A percentile compares a stretch with the other conserved stretches of the same genome.
These are phyloP conservation scores for Hippocampus comes DNA, from an alignment of 2,113 vertebrate species.

Conservation along the genomic window DNA sequence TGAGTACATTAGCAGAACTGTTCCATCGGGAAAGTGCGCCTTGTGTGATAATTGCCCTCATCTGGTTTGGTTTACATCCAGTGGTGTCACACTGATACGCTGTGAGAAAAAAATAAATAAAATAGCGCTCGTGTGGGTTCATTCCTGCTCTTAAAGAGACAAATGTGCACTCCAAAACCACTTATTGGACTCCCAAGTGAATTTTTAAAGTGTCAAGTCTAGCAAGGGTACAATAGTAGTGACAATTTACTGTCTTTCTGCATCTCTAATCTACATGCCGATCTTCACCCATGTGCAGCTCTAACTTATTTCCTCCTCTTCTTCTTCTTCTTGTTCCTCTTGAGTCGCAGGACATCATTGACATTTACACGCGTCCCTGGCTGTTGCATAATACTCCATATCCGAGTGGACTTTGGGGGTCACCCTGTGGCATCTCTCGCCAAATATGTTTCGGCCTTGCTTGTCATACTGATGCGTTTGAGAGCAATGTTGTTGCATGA, in stretches of 20 bases:
- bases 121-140: not conserved
- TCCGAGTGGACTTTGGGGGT: conserved; percentile 28
- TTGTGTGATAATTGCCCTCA: not conserved
- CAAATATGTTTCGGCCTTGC: not conserved
- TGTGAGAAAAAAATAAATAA: not conserved
- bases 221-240: too few relatives aligned
- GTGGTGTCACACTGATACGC: not conserved
- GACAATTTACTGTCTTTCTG: not conserved
- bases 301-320: not conserved
- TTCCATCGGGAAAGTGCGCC: not conserved
- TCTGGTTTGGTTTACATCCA: not conserved
- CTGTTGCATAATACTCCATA: conserved; percentile 38
- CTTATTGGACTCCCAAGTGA: not conserved
- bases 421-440: conserved; percentile 14
- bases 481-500: not conserved
- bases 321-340: not conserved
- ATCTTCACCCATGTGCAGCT: not conserved
- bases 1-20: not conserved
- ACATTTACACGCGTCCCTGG: conserved; percentile 26
- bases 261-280: not conserved
- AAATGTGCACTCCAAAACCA: not conserved
- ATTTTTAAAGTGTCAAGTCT: too few relatives aligned
- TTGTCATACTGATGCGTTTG: not conserved
- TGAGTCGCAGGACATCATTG: conserved; percentile 8
- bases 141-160: not conserved